Conservation (phyloP, 2,888 invertebrate species). For the Chrysolina oricalcia region DNA sequence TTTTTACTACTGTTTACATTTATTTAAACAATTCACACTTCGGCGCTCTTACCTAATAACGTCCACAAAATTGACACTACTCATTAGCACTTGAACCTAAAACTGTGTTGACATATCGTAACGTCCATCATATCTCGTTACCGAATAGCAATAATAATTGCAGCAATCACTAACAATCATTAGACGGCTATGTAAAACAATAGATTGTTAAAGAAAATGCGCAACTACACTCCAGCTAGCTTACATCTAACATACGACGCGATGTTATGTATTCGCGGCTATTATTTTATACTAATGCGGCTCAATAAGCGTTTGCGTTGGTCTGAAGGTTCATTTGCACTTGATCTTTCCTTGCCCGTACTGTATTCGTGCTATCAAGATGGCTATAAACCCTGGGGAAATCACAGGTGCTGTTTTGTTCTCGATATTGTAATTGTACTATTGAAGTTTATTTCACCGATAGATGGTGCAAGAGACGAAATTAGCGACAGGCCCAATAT, state of each 20-base stretch:
- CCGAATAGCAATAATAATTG: conserved; percentile 31
- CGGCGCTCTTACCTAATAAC: background rate
- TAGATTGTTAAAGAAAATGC: conserved; percentile 30
- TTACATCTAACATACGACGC: conserved; percentile 28
- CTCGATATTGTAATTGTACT: background rate
- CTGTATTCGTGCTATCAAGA: background rate
- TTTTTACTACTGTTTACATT: background rate
- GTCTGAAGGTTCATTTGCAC: background rate
- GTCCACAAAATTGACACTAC: background rate
- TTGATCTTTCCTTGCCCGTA: too few relatives aligned
- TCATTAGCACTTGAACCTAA: background rate
- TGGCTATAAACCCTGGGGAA: conserved; percentile 18
- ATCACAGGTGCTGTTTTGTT: conserved; percentile 26
- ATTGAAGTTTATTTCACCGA: too few relatives aligned
- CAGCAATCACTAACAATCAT: conserved; percentile 6
- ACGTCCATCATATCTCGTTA: conserved; percentile 10
- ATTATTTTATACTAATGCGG: conserved; percentile 36
- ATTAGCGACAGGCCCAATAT: too few relatives aligned
- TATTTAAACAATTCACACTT: conserved; percentile 1
- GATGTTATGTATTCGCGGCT: conserved; percentile 20
- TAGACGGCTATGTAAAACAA: conserved; percentile 9
- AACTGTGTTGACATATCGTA: conserved; percentile 11
- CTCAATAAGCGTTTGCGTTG: conserved; percentile 18
- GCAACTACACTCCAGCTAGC: conserved; percentile 27
- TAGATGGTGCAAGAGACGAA: too few relatives aligned